Evolutionary conservation across 92 coral and sea anemone genomes (phyloP), one percentile per base, ranked within the genome.

Genomic region (Parazoanthus swiftii): DNA sequence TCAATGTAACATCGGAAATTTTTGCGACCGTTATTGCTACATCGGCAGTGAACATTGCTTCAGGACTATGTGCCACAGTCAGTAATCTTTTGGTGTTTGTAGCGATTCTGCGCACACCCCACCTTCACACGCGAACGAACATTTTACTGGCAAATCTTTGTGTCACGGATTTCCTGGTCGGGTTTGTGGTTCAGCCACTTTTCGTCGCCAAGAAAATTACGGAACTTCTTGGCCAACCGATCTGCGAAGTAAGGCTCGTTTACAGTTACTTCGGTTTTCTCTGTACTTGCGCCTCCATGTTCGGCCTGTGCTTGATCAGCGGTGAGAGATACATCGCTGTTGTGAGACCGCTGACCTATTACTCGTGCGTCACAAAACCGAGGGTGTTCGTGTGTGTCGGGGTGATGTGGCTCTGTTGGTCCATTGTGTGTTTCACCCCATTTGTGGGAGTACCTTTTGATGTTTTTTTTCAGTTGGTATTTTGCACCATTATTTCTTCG

Each of bases 251-350:
- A 10, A 79, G 92, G 73, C 80, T 81, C 43, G 74, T 86, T 50
- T 90, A 86, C 65, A 79, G 74, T 23, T 86, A 85, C 70, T 90
- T 79, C 7, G 92, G 92, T 1, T 85, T 85, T 85, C 88, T 85
- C 58, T 85, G 80, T 33, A 85, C 80, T 5, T 74, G 88, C 56
- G 79, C 85, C 63, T 90, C 92, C 26, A 86, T 90, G 87, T 51
- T 90, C 15, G 74, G 87, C 37, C 81, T 90, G 48, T 86, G 90
- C 72, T 48, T 90, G 72, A 88, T 90, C 82, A 90, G 92, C 85
- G 73, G 89, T 54, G 92, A 90, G 85, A 85, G 92, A 54, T 86
- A 82, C 71, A 74, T 80, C 29, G 92, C 92, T 9, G 88, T 90
- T 20, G 59, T 88, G 65, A 59, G 75, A 25, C 92, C 92, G 46